Percentiles rank a stretch among this genome's conserved stretches.
Evolutionary conservation across 2,113 vertebrate genomes (phyloP).

Genomic region (Campylorhamphus procurvoides): DNA sequence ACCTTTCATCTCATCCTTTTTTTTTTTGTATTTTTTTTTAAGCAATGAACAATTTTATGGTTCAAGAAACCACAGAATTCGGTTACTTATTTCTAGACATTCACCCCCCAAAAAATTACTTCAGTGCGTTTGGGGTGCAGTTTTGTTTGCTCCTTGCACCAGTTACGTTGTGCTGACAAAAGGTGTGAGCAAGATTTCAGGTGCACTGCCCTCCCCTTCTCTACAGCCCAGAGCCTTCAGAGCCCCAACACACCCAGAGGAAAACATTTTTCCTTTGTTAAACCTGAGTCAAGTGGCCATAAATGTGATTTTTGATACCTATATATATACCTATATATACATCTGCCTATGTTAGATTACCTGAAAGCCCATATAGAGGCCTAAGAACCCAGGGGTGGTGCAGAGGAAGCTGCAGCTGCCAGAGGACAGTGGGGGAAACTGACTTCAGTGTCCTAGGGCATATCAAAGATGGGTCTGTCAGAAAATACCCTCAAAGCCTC

Average conservation of each 20-base stretch:
- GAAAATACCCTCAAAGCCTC: not conserved
- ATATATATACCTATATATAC: rapidly evolving
- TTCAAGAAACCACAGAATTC: constrained; percentile 48
- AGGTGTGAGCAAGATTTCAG: not conserved
- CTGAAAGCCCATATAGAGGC: not conserved
- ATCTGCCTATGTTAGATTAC: not conserved
- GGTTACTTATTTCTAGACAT: constrained; percentile 52
- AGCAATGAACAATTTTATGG: not conserved
- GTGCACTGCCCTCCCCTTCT: not conserved
- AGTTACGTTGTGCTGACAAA: not conserved
- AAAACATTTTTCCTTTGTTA: rapidly evolving
- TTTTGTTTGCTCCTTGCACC: not conserved
- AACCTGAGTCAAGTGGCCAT: rapidly evolving
- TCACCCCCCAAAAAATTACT: not conserved
- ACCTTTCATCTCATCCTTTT: not conserved
- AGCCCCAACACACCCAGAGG: not conserved
- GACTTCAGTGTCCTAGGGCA: not conserved
- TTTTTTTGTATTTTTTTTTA: not conserved
- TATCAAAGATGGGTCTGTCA: rapidly evolving
- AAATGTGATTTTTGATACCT: not conserved
- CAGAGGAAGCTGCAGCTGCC: not conserved
- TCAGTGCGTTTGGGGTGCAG: not conserved
- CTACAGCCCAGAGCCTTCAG: not conserved
- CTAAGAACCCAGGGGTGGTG: not conserved
- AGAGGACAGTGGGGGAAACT: not conserved